Evolutionary conservation across 2,797 vertebrate species (phyloP), one percentile per base, ranked within the genome.

Genomic region (Gallirallus australis): DNA sequence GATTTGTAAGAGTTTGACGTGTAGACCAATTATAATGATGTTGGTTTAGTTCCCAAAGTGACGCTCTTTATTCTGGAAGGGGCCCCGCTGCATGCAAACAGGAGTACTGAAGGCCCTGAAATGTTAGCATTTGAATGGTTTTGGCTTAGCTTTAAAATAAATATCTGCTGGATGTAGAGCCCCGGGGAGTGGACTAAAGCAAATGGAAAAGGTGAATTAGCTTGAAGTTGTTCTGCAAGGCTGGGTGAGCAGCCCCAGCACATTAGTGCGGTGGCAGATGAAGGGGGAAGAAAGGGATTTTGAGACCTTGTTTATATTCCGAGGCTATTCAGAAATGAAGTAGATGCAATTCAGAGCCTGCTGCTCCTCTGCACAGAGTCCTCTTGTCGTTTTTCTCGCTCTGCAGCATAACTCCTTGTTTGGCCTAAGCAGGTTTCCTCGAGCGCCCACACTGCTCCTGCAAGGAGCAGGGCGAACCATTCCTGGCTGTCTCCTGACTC

Each of bases 141-240:
- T 83, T 93, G 95, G 87, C 90, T 91, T 83, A 70, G 84, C 87
- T 93, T 86, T 94, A 81, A 78, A 93, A 71, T 78, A 80, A 81
- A n/a, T 71, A 83, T 45, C 78, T 64, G 1, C 30, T 92, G 88
- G 66, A 52, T 78, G 11, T 50, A 15, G 88, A 80, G 56, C 90
- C 78, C 54, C 53, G 83, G 83, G 86, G 85, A 89, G 66, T 7
- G 73, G 48, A 23, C 52, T 70, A 37, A 50, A 81, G 84, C 84
- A 82, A 42, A 56, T 81, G 80, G 90, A 72, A 63, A 65, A 59
- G 90, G 77, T 82, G 92, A 78, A 89, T 59, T 83, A 65, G 23
- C 33, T 69, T 37, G 52, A 33, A 82, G 89, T 15, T 89, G 79
- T 82, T 89, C 54, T 0, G 10, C 79, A 61, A 63, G 90, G 82